These are phyloP conservation scores for Gymnogyps californianus DNA, from an alignment of 2,113 vertebrate genomes.

Conservation along the genomic window DNA sequence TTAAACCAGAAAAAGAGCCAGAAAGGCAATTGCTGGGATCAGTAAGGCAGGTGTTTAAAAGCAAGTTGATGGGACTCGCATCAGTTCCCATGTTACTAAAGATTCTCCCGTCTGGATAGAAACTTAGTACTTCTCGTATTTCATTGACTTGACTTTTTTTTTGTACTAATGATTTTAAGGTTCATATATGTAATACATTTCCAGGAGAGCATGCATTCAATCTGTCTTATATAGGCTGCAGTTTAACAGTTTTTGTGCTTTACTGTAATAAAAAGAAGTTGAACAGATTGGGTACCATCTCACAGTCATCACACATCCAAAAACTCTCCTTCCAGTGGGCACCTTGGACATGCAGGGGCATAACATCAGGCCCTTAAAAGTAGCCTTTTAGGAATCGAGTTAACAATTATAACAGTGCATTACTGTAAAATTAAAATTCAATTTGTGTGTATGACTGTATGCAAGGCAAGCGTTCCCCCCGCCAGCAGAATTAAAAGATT, in stretches of 20 bases:
- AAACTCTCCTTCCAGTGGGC: background rate
- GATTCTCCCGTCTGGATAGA: background rate
- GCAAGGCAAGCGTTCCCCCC: background rate
- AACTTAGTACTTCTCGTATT: background rate
- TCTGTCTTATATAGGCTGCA: background rate
- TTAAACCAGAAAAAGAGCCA: background rate
- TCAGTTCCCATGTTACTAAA: background rate
- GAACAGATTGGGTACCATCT: background rate
- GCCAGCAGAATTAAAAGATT: background rate
- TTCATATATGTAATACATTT: background rate
- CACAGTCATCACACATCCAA: background rate
- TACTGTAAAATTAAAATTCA: conserved; percentile 15
- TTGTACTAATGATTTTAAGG: background rate
- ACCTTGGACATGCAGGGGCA: background rate
- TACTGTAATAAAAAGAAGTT: background rate
- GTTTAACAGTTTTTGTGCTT: background rate
- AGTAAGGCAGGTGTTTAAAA: background rate
- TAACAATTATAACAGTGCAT: background rate
- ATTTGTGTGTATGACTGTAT: background rate
- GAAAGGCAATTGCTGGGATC: background rate
- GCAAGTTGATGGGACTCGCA: background rate
- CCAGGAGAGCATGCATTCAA: background rate
- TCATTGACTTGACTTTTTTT: background rate
- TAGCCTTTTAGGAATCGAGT: background rate
- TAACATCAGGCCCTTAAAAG: background rate